phyloP scores from a whole-genome alignment of 2,888 invertebrate species.

The Cryptosula pallasiana region DNA sequence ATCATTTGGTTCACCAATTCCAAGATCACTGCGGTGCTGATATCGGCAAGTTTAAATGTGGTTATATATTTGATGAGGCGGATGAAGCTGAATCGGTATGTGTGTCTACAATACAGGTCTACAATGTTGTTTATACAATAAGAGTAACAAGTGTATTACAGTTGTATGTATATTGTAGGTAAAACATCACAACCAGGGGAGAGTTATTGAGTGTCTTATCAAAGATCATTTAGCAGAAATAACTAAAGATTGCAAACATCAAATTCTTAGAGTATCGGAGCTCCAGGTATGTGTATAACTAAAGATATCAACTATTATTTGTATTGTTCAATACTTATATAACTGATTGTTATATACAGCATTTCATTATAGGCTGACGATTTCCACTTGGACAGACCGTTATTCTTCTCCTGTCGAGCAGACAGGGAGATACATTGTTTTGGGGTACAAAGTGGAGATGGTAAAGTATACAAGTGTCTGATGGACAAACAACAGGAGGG shows the following conservation, averaged over 20 bases:
- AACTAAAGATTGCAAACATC: conserved; percentile 65
- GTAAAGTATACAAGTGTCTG: conserved; percentile 82
- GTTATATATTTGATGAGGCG: conserved; percentile 61
- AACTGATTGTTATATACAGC: too few relatives aligned
- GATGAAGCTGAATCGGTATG: conserved; percentile 29
- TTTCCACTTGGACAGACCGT: conserved; percentile 77
- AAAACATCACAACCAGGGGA: conserved; percentile 65
- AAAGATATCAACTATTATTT: too few relatives aligned
- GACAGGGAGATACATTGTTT: conserved; percentile 72
- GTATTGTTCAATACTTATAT: too few relatives aligned
- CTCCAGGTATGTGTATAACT: conserved; percentile 66
- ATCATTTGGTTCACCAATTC: conserved; percentile 75
- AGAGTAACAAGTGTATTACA: too few relatives aligned
- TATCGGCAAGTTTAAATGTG: conserved; percentile 70
- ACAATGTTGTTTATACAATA: too few relatives aligned
- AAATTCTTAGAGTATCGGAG: conserved; percentile 77
- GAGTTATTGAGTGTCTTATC: conserved; percentile 78
- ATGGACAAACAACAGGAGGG: conserved; percentile 67
- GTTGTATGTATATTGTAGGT: not conserved
- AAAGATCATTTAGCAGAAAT: conserved; percentile 58
- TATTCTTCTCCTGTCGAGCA: conserved; percentile 80
- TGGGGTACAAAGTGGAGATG: conserved; percentile 70
- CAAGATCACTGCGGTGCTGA: conserved; percentile 71
- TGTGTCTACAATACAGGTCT: too few relatives aligned
- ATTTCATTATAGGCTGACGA: conserved; percentile 74